Conservation (phyloP, 2,888 invertebrate species). For the Blastobasis adustella region DNA sequence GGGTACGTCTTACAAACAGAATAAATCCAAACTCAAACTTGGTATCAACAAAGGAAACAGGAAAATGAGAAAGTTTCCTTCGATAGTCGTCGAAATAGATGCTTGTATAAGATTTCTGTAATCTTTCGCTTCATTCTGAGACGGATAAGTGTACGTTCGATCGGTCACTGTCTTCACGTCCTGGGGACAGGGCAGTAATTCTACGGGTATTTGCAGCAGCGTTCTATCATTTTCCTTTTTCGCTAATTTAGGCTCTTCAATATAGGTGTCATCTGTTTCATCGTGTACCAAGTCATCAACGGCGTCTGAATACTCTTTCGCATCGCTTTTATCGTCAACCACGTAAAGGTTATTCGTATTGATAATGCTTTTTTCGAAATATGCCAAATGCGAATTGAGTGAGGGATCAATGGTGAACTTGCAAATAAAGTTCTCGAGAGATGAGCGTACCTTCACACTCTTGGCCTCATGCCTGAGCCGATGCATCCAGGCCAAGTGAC, state of each 20-base stretch:
- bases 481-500: slow-evolving; percentile 88
- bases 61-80: slow-evolving; percentile 23
- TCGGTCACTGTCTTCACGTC: slow-evolving; percentile 78
- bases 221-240: slow-evolving; percentile 58
- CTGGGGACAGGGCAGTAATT: slow-evolving; percentile 76
- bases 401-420: slow-evolving; percentile 71
- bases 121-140: slow-evolving; percentile 74
- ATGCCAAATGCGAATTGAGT: slow-evolving; percentile 55
- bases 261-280: slow-evolving; percentile 52
- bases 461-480: slow-evolving; percentile 84
- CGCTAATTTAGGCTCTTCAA: slow-evolving; percentile 52
- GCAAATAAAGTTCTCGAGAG: slow-evolving; percentile 84
- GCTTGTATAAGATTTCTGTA: slow-evolving; percentile 62
- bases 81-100: slow-evolving; percentile 25
- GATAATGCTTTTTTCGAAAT: slow-evolving; percentile 54
- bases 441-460: slow-evolving; percentile 80
- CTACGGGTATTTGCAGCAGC: slow-evolving; percentile 72
- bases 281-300: slow-evolving; percentile 53
- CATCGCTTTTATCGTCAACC: slow-evolving; percentile 48
- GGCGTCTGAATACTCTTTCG: slow-evolving; percentile 52
- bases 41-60: slow-evolving; percentile 29
- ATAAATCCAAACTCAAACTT: slow-evolving; percentile 7
- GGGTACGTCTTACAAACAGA: not conserved
- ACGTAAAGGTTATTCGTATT: slow-evolving; percentile 53
- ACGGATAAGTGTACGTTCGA: slow-evolving; percentile 68